A percentile compares a stretch with the other conserved stretches of the same genome.
Evolutionary conservation across 2,113 vertebrate species (phyloP).

Genomic region (Lepisosteus oculatus): DNA sequence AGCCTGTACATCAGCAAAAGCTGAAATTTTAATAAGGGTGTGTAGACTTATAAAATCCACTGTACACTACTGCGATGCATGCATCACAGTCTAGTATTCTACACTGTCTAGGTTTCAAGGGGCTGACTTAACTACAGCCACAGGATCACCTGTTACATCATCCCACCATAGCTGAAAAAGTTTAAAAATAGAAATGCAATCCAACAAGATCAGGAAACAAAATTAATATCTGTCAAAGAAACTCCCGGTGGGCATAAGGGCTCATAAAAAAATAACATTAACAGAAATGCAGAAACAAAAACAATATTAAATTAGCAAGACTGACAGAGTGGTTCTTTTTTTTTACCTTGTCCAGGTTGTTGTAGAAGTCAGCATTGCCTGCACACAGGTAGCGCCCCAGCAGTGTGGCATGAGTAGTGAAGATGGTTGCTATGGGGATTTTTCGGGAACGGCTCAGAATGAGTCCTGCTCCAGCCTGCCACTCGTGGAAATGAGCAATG

Average conservation of each 20-base stretch:
- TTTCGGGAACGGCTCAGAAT: slow-evolving; percentile 78
- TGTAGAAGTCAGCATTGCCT: slow-evolving; percentile 92
- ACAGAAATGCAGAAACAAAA: neutral
- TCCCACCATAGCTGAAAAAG: too few species aligned
- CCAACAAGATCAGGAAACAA: too few species aligned
- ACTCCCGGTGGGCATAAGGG: neutral
- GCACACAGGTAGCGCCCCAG: slow-evolving; percentile 93
- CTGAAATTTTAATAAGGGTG: too few species aligned
- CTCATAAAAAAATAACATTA: neutral
- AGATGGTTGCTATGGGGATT: slow-evolving; percentile 84
- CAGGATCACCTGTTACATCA: too few species aligned
- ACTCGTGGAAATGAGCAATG: slow-evolving; percentile 91
- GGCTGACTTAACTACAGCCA: too few species aligned
- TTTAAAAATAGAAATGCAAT: too few species aligned
- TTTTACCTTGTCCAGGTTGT: slow-evolving; percentile 84
- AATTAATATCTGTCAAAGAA: too few species aligned
- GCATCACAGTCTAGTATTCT: too few species aligned
- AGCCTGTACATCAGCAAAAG: too few species aligned
- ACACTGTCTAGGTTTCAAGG: too few species aligned
- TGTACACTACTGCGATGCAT: too few species aligned
- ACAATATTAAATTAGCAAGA: neutral
- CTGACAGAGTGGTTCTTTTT: neutral
- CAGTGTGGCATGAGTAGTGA: slow-evolving; percentile 92
- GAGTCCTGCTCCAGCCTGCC: slow-evolving; percentile 88
- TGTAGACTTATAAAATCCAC: too few species aligned